Base-by-base conservation (phyloP, 2,113 vertebrate species). In the Carlito syrichta region DNA sequence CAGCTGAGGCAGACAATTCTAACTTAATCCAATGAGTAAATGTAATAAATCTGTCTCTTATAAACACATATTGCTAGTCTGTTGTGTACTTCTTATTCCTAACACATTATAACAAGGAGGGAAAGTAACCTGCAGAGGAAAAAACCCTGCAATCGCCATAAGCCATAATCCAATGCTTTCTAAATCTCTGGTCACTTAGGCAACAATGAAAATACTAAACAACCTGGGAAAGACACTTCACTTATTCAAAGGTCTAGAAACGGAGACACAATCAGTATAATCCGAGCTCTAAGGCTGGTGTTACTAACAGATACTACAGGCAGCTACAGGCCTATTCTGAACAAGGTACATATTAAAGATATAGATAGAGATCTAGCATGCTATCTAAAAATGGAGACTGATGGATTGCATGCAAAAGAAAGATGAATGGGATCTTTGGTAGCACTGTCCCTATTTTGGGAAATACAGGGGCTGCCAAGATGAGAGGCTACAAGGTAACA, bases 401-500 rank as follows among this genome's bases (percentile, higher is more conserved):
- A 95, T 30, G 78, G 81, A 81, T 5, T 84, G 32, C 86, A 86
- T 91, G 95, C 85, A 86, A 90, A 93, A 96, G 95, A 95, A 6
- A 85, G 66, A 78, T 50, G 22, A 68, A 91, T 62, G 54, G 83
- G 88, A 82, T 62, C 48, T 32, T 74, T 56, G 71, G 77, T 52
- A 95, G 23, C 45, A 54, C 16, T 84, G 50, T 1, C 86, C 38
- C 78, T 97, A 50, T 43, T 85, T 23, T 56, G 95, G 58, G 27
- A 95, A 73, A 54, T 43, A 94, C 16, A 82, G 82, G 73, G 85
- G 50, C 60, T 93, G 88, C 66, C 88, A 96, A 93, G 93, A 94
- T 89, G 83, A 96, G 89, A 97, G 94, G 96, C 68, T 97, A 96
- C 48, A 60, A 97, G 81, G 77, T 92, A 95, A 85, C 38, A 92